These are phyloP conservation scores for Dicyrtomina minuta DNA, from an alignment of 2,888 invertebrate species.

Conservation along the genomic window DNA sequence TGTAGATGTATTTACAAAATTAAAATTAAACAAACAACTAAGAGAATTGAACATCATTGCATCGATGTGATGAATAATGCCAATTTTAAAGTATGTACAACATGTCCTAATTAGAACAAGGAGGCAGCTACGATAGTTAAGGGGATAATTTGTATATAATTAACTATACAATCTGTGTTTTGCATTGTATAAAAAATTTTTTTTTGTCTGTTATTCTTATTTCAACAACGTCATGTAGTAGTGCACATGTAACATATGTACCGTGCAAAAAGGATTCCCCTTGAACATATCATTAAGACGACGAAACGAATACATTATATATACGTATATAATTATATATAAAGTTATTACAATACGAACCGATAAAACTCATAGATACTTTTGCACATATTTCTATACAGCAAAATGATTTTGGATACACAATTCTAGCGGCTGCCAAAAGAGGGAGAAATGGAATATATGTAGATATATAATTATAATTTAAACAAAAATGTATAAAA, in stretches of 20 bases:
- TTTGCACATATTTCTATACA: not conserved
- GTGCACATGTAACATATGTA: conserved; percentile 13
- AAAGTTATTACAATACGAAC: not conserved
- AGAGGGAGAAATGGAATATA: too few relatives aligned
- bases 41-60: too few relatives aligned
- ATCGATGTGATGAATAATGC: too few relatives aligned
- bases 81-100: too few relatives aligned
- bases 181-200: not conserved
- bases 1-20: too few relatives aligned
- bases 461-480: too few relatives aligned
- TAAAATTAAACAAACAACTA: too few relatives aligned
- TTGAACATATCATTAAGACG: conserved; percentile 9
- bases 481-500: not conserved
- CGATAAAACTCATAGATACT: not conserved
- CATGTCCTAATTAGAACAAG: too few relatives aligned
- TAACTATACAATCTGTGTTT: too few relatives aligned
- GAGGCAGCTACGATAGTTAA: too few relatives aligned
- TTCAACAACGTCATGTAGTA: not conserved
- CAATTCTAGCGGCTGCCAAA: not conserved
- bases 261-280: conserved; percentile 34
- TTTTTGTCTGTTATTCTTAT: not conserved
- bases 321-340: not conserved
- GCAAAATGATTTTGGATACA: not conserved
- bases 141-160: too few relatives aligned
- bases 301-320: not conserved